Conservation (phyloP, 2,888 invertebrate species). For the Cacoxenus indagator region DNA sequence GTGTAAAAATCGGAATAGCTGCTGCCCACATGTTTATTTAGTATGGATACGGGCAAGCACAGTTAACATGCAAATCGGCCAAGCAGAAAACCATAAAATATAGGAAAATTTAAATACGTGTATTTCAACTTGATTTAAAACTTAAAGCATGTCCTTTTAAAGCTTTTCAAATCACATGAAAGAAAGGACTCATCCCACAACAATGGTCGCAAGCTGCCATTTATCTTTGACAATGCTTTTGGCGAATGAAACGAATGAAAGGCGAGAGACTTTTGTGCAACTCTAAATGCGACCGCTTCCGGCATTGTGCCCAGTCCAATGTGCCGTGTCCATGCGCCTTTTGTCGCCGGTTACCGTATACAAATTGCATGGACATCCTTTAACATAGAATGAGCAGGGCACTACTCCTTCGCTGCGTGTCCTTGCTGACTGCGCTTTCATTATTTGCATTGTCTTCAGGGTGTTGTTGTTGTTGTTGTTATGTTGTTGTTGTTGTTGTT, state of each 20-base stretch:
- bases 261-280: not conserved
- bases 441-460: slow-evolving; percentile 18
- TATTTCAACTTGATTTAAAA: not conserved
- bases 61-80: not conserved
- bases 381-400: not conserved
- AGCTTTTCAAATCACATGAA: not conserved
- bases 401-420: not conserved
- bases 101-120: not conserved
- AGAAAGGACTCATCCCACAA: not conserved
- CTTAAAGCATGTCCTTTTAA: not conserved
- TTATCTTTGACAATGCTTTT: slow-evolving; percentile 9
- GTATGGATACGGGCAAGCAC: not conserved
- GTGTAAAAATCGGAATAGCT: not conserved
- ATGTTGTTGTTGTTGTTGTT: no score
- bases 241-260: not conserved
- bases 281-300: not conserved
- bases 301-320: not conserved
- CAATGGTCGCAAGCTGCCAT: slow-evolving; percentile 8
- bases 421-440: not conserved
- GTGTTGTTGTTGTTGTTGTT: no score
- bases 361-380: slow-evolving; percentile 18
- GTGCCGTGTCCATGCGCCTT: not conserved
- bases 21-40: slow-evolving; percentile 8
- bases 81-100: no score
- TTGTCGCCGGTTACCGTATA: not conserved